These are phyloP conservation scores for Brotogeris chrysoptera DNA, from an alignment of 2,797 vertebrate species.

Conservation along the genomic window DNA sequence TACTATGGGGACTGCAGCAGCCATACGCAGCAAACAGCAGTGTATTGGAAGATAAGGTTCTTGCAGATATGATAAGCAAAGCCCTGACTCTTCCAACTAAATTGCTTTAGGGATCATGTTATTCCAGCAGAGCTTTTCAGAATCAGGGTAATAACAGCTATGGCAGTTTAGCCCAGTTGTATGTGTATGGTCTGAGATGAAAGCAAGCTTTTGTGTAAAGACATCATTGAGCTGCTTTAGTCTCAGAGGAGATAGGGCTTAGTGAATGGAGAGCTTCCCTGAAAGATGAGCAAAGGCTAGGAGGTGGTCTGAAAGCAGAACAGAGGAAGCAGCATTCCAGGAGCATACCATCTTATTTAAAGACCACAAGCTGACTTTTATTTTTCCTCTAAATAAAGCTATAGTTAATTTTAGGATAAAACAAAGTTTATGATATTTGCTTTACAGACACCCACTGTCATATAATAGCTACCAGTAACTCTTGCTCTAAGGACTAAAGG, in stretches of 20 bases:
- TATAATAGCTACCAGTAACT: not conserved
- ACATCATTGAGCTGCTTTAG: not conserved
- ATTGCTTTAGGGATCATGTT: not conserved
- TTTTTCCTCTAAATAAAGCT: not conserved
- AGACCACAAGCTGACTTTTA: not conserved
- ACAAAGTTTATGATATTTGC: not conserved
- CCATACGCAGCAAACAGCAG: not conserved
- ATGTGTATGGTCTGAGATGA: not conserved
- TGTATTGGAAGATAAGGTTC: not conserved
- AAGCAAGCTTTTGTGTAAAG: not conserved
- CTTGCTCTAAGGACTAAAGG: not conserved
- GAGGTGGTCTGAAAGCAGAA: not conserved
- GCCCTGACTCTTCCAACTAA: not conserved
- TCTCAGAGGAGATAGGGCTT: not conserved
- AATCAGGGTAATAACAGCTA: not conserved
- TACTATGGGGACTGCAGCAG: rapidly evolving
- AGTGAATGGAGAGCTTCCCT: not conserved
- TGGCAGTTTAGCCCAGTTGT: not conserved
- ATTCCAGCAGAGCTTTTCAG: not conserved
- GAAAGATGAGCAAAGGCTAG: not conserved
- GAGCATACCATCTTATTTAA: not conserved
- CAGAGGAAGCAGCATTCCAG: not conserved
- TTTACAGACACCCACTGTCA: not conserved
- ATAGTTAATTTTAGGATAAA: not conserved
- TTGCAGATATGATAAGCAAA: not conserved